Evolutionary conservation across 2,113 vertebrate genomes (phyloP).

Genomic region (Henicopernis longicauda): DNA sequence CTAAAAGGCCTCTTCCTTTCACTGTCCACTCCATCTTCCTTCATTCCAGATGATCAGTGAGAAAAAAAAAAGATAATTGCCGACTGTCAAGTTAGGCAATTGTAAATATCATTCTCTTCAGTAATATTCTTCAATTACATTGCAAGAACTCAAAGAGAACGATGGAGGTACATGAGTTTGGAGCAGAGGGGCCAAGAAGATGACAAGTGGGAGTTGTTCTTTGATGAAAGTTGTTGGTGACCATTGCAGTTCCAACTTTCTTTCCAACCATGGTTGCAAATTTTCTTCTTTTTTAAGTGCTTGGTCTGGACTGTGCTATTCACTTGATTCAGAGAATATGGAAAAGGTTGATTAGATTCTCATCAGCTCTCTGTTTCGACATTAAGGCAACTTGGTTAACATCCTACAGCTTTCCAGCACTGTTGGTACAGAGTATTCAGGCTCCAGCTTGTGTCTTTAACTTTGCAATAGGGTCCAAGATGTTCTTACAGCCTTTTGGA

Average conservation of each 20-base stretch:
- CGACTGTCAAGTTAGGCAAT: not conserved
- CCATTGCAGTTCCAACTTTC: constrained; percentile 5
- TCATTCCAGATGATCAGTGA: not conserved
- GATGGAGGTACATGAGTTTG: not conserved
- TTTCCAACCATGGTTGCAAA: not conserved
- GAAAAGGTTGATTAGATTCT: not conserved
- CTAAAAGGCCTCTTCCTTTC: not conserved
- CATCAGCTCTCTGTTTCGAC: not conserved
- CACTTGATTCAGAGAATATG: not conserved
- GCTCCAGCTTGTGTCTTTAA: not conserved
- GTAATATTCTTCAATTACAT: not conserved
- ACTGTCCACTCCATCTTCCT: not conserved
- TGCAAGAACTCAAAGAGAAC: not conserved
- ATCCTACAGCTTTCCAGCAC: not conserved
- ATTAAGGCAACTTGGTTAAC: not conserved
- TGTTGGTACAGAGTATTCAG: not conserved
- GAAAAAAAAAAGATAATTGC: not conserved
- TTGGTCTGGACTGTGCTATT: not conserved
- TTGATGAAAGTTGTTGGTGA: constrained; percentile 34
- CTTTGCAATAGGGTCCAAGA: not conserved
- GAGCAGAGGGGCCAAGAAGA: not conserved
- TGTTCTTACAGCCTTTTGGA: not conserved
- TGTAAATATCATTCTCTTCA: not conserved
- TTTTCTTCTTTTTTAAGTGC: not conserved
- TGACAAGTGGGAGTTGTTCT: not conserved